Conservation (phyloP, 2,113 vertebrate species). For the Rhynchomys soricoides region DNA sequence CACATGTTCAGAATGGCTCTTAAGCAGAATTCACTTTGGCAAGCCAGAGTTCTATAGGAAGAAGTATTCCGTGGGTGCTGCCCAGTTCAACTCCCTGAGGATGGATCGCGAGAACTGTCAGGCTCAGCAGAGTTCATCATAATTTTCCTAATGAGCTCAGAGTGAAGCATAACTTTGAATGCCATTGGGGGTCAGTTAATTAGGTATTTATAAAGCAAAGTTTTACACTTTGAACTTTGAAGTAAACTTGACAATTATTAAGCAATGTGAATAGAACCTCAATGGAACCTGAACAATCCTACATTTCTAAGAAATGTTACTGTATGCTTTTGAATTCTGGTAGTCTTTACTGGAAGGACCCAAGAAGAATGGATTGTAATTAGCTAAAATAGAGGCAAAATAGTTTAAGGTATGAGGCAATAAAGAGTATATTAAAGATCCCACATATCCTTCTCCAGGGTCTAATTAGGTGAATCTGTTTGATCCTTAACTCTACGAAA, state of each 20-base stretch:
- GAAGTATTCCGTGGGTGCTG: not conserved
- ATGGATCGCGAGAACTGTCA: not conserved
- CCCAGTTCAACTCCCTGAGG: not conserved
- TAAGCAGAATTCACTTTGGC: not conserved
- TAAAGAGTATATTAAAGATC: not conserved
- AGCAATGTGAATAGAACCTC: not conserved
- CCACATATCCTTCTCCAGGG: not conserved
- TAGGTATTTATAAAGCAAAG: not conserved
- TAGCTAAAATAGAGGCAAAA: constrained; percentile 15
- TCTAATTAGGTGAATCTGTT: not conserved
- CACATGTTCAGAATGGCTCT: not conserved
- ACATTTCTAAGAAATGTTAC: not conserved
- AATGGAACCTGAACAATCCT: not conserved
- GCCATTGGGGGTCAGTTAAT: not conserved
- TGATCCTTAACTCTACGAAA: not conserved
- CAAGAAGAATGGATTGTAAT: not conserved
- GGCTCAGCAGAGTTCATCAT: not conserved
- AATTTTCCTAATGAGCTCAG: not conserved
- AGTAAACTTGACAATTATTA: constrained; percentile 24
- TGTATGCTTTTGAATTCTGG: not conserved
- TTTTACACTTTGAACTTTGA: constrained; percentile 3
- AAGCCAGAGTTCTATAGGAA: not conserved
- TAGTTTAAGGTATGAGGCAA: not conserved
- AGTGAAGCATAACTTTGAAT: not conserved
- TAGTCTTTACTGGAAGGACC: not conserved